Percentiles rank a stretch among this genome's conserved stretches.
phyloP scores from a whole-genome alignment of 2,113 vertebrate genomes.

The Phasianus colchicus region DNA sequence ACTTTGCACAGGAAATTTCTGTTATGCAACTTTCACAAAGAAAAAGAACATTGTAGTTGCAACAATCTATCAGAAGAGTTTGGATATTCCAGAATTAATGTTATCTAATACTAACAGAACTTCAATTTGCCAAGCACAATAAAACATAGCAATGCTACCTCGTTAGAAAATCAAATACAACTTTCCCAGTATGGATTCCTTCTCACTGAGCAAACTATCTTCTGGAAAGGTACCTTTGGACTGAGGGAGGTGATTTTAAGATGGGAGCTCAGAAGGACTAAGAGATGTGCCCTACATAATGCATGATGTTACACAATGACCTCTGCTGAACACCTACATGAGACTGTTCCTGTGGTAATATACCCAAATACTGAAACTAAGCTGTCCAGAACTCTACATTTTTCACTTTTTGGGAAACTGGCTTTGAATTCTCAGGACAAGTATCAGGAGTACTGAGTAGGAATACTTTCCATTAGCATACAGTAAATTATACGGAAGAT shows the following conservation, averaged over 20 bases:
- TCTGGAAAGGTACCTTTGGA: not conserved
- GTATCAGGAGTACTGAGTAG: not conserved
- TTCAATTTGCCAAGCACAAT: not conserved
- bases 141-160: not conserved
- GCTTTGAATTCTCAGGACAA: not conserved
- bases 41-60: not conserved
- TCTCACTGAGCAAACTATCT: not conserved
- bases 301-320: not conserved
- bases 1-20: not conserved
- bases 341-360: not conserved
- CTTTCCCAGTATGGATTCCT: not conserved
- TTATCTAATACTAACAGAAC: not conserved
- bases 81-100: not conserved
- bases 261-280: not conserved
- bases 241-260: not conserved
- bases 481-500: not conserved
- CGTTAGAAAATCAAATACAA: not conserved
- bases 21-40: not conserved
- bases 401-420: not conserved
- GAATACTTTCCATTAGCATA: not conserved
- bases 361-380: not conserved
- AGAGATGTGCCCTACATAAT: not conserved
- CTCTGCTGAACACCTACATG: not conserved
- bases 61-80: not conserved
- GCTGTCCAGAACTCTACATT: not conserved